Evolutionary conservation across 1,140 invertebrate species (phyloP), one percentile per base, ranked within the genome.

Genomic region (Ephestia elutella): DNA sequence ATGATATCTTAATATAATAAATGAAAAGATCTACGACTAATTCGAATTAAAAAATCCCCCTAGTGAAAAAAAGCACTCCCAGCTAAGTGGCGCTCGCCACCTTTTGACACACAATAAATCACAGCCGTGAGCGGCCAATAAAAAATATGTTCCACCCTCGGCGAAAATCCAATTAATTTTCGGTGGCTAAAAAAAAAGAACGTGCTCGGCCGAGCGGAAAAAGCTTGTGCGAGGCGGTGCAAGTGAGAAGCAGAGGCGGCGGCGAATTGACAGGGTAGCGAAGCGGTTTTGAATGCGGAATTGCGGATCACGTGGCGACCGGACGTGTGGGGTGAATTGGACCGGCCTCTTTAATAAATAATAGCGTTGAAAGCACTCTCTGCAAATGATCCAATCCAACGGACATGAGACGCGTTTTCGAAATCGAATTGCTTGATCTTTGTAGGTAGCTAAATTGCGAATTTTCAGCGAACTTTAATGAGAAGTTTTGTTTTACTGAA

Each of bases 121-220:
- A 86, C 74, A 71, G 74, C 73, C 71, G 77, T 80, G 79, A 84
- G 76, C 78, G 80, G 78, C 82, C 81, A 86, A 87, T 85, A 86
- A 85, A 87, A 87, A 86, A 87, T 86, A 83, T 86, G 82, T 86
- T 86, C 73, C 79, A 82, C 80, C 85, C 83, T 84, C 83, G 72
- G 75, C 78, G 85, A 83, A 87, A 85, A 87, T 85, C 83, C 85
- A 87, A 87, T 87, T 87, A 87, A 87, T 87, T 87, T 87, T 86
- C 83, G 80, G 74, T 73, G 73, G 75, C 70, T 78, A 81, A 87
- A 86, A 85, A 25, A 74, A 86, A 87, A 84, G 78, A 81, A 75
- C 75, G 76, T 70, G 78, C 69, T 65, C 75, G 63, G 66, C 73
- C 71, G 71, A 78, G 71, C 71, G 75, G 72, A 76, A 76, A 83